These are phyloP conservation scores for Craterocephalus amniculus DNA, from an alignment of 2,797 vertebrate genomes.

Conservation along the genomic window DNA sequence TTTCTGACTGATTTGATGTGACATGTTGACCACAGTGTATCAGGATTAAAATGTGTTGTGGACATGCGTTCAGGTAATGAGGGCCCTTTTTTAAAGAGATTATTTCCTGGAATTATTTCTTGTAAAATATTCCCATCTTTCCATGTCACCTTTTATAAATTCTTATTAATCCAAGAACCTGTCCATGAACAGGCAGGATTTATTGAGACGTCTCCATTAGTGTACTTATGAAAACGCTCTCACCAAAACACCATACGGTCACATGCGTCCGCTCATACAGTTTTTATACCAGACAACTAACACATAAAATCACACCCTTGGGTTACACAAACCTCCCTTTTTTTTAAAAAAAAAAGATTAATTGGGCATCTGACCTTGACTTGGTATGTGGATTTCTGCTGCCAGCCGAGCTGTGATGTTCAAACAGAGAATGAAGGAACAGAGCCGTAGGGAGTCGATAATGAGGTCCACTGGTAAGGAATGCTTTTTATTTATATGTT, in stretches of 20 bases:
- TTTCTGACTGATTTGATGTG: slow-evolving; percentile 65
- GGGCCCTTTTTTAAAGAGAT: slow-evolving; percentile 17
- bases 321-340: slow-evolving; percentile 26
- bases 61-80: slow-evolving; percentile 65
- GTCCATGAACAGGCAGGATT: slow-evolving; percentile 8
- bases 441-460: slow-evolving; percentile 28
- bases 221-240: slow-evolving; percentile 3
- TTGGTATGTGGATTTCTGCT: slow-evolving; percentile 34
- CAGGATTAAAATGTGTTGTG: slow-evolving; percentile 67
- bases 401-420: slow-evolving; percentile 28
- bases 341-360: slow-evolving; percentile 39
- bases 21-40: slow-evolving; percentile 51
- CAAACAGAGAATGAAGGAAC: slow-evolving; percentile 38
- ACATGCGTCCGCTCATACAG: slow-evolving; percentile 24
- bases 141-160: slow-evolving; percentile 11
- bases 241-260: slow-evolving; percentile 38
- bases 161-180: background rate
- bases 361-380: slow-evolving; percentile 55
- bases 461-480: slow-evolving; percentile 25
- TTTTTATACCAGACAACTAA: slow-evolving; percentile 31
- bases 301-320: slow-evolving; percentile 20
- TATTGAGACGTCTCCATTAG: background rate
- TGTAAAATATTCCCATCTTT: slow-evolving; percentile 14
- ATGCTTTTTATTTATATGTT: slow-evolving; percentile 37
- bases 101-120: slow-evolving; percentile 26